phyloP scores from a whole-genome alignment of 53 echinoderm and acorn worm genomes.

The Henricia sp. region DNA sequence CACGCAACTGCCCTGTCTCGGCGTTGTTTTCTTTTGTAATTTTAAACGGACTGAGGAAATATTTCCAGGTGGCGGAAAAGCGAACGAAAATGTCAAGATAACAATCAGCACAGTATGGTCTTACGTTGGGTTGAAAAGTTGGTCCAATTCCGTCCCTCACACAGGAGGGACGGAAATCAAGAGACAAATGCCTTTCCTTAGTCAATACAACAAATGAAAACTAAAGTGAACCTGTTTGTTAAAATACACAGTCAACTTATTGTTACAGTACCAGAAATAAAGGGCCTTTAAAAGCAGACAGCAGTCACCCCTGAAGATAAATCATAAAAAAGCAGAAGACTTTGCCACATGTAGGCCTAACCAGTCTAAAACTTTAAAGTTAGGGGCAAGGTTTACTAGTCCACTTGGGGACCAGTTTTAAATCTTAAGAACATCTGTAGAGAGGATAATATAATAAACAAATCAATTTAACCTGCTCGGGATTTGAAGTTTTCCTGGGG shows the following conservation, averaged over 20 bases:
- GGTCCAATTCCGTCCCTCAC: no score
- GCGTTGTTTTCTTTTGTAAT: background rate
- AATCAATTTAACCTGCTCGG: background rate
- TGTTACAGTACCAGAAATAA: no score
- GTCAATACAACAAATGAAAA: no score
- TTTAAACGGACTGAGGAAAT: background rate
- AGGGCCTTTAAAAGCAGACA: no score
- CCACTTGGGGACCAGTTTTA: slow-evolving; percentile 9
- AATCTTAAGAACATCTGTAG: slow-evolving; percentile 3
- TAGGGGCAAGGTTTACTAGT: background rate
- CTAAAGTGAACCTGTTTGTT: no score
- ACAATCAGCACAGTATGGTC: background rate
- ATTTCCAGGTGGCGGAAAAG: background rate
- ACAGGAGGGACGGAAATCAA: no score
- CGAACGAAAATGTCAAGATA: slow-evolving; percentile 25
- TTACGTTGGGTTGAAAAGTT: no score
- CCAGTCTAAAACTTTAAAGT: background rate
- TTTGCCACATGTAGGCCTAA: slow-evolving; percentile 17
- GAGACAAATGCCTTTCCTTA: no score
- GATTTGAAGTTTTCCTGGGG: background rate
- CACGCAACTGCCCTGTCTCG: background rate
- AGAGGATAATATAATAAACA: background rate
- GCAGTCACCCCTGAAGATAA: no score
- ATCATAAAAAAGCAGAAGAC: background rate
- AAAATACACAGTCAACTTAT: no score